These are phyloP conservation scores for Oreochromis niloticus DNA, from an alignment of 2,113 vertebrate genomes.

Conservation along the genomic window DNA sequence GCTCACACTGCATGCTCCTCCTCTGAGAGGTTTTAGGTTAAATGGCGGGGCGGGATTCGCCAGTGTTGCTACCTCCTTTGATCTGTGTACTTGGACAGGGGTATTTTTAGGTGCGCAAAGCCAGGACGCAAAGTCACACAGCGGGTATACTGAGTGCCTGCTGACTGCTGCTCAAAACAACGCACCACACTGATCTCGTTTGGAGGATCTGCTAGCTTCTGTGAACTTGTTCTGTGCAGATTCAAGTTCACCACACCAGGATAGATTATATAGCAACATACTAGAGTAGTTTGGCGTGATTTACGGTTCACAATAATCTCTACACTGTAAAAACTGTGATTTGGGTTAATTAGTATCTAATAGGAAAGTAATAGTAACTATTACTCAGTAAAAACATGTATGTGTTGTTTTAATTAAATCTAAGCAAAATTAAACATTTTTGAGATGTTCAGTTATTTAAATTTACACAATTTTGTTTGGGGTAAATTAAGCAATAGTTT, in stretches of 20 bases:
- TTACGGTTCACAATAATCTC: not conserved
- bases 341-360: too few species aligned
- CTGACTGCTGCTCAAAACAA: not conserved
- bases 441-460: too few species aligned
- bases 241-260: not conserved
- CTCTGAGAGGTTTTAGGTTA: slow-evolving; percentile 63
- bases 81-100: slow-evolving; percentile 47
- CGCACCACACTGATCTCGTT: not conserved
- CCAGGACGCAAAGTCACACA: slow-evolving; percentile 21
- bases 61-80: slow-evolving; percentile 53
- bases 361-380: too few species aligned
- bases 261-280: not conserved
- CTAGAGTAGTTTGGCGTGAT: not conserved
- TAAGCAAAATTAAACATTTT: too few species aligned
- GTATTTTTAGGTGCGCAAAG: slow-evolving; percentile 69
- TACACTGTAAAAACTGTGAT: too few species aligned
- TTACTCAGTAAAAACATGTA: too few species aligned
- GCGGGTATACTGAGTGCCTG: not conserved
- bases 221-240: not conserved
- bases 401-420: too few species aligned
- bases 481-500: too few species aligned
- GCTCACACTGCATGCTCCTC: slow-evolving; percentile 61
- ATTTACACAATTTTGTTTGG: too few species aligned
- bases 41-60: slow-evolving; percentile 67
- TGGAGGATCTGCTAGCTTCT: not conserved